These are phyloP conservation scores for Oncorhynchus kisutch DNA, from an alignment of 2,113 vertebrate species.

Conservation along the genomic window DNA sequence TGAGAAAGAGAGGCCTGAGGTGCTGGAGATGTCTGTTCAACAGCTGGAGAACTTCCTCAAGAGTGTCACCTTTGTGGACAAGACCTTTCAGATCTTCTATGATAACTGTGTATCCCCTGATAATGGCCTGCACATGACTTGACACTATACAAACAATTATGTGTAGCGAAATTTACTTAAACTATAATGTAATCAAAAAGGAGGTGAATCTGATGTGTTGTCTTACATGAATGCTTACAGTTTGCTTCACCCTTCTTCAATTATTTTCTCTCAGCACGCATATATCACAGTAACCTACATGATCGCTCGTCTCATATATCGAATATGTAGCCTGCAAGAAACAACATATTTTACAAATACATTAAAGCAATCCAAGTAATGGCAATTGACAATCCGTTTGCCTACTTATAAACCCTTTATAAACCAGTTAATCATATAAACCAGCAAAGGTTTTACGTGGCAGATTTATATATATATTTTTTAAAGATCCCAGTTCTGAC, in stretches of 20 bases:
- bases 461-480: no score
- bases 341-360: no score
- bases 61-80: slow-evolving; percentile 50
- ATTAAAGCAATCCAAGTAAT: no score
- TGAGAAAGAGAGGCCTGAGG: slow-evolving; percentile 35
- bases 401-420: no score
- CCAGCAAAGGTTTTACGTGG: no score
- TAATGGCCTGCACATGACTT: background rate
- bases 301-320: background rate
- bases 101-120: slow-evolving; percentile 48
- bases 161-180: background rate
- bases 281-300: background rate
- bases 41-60: slow-evolving; percentile 66
- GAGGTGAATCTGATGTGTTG: background rate
- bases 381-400: no score
- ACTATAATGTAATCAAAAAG: background rate
- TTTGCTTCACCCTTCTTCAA: background rate
- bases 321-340: no score
- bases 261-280: background rate
- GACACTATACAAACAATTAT: background rate
- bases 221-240: background rate
- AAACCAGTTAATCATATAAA: no score
- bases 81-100: slow-evolving; percentile 61
- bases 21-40: slow-evolving; percentile 58
- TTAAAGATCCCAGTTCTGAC: no score